phyloP scores from a whole-genome alignment of 2,113 vertebrate genomes.

The Propithecus coquereli region DNA sequence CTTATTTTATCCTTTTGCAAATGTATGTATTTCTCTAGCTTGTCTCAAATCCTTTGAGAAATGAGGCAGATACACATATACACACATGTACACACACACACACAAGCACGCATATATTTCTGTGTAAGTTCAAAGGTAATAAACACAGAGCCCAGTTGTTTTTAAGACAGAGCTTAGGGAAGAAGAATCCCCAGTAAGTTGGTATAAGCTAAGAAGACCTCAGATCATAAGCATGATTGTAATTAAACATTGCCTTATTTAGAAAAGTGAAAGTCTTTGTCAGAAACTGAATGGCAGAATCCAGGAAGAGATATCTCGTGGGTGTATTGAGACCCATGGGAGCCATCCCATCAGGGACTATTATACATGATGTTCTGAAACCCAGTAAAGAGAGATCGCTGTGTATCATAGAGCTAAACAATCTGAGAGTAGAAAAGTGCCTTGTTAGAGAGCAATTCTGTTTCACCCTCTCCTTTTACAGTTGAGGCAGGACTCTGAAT shows the following conservation, averaged over 20 bases:
- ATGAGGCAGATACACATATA: neutral
- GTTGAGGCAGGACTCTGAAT: neutral
- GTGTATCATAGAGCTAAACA: neutral
- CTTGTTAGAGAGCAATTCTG: neutral
- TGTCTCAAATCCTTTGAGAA: neutral
- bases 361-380: slow-evolving; percentile 11
- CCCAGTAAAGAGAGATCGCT: neutral
- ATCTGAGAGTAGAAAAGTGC: neutral
- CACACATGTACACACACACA: neutral
- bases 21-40: neutral
- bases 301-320: neutral
- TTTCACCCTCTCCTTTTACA: neutral
- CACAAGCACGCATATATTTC: neutral
- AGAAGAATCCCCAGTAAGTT: neutral
- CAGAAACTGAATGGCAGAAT: neutral
- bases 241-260: neutral
- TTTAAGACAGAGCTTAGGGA: neutral
- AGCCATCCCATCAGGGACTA: neutral
- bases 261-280: neutral
- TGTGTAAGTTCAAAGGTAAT: neutral
- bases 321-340: neutral
- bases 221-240: neutral
- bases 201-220: neutral
- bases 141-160: neutral
- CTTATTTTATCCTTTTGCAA: slow-evolving; percentile 11